phyloP scores from a whole-genome alignment of 2,888 invertebrate species.

The Drosophila flavopinicola region DNA sequence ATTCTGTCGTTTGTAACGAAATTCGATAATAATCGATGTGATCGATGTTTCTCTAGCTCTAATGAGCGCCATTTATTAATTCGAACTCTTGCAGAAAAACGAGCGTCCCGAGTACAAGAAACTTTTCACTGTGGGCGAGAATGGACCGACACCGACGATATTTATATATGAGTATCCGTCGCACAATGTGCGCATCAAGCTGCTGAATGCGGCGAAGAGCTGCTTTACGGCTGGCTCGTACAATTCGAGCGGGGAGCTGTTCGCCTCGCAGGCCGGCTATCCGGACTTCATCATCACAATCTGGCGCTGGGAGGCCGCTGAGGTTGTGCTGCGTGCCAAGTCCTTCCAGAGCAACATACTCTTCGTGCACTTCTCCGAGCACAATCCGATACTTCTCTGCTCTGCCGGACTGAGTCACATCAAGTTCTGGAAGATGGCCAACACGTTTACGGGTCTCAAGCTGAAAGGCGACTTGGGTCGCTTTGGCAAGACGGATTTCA shows the following conservation, averaged over 20 bases:
- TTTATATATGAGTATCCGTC: constrained; percentile 93
- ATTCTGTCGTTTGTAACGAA: too few relatives aligned
- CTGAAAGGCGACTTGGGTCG: constrained; percentile 94
- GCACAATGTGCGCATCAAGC: constrained; percentile 89
- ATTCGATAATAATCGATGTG: too few relatives aligned
- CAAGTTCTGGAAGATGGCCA: constrained; percentile 97
- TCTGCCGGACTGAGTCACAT: constrained; percentile 92
- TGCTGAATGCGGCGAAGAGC: constrained; percentile 90
- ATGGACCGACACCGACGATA: constrained; percentile 89
- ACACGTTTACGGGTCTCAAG: constrained; percentile 95
- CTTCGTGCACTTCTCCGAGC: constrained; percentile 92
- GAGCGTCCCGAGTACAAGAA: constrained; percentile 86
- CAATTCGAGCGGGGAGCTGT: constrained; percentile 91
- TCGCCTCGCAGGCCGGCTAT: constrained; percentile 90
- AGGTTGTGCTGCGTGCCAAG: constrained; percentile 91
- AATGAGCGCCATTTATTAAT: too few relatives aligned
- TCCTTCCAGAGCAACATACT: constrained; percentile 93
- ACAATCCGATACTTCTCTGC: constrained; percentile 91
- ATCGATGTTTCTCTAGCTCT: too few relatives aligned
- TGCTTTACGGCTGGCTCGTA: constrained; percentile 90
- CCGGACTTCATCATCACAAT: constrained; percentile 95
- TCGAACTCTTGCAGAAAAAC: constrained; percentile 86
- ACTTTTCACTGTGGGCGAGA: constrained; percentile 93
- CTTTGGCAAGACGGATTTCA: constrained; percentile 96
- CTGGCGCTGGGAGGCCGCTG: constrained; percentile 93